phyloP scores from a whole-genome alignment of 2,797 vertebrate species.

The Protonibea diacanthus region DNA sequence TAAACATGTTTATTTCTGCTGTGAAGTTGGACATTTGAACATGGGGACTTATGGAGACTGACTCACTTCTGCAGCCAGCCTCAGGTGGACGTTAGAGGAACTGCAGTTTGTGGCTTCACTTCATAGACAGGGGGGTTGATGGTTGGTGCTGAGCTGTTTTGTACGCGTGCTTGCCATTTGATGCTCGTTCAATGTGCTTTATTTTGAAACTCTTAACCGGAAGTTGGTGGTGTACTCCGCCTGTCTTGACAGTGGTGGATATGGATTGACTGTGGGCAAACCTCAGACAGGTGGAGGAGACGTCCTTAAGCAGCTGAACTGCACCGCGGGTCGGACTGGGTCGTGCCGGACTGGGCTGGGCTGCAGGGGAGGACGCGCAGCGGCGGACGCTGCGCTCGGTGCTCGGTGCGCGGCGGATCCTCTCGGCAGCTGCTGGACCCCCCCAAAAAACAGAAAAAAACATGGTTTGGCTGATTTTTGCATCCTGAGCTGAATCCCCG shows the following conservation, averaged over 20 bases:
- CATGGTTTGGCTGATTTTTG: constrained; percentile 66
- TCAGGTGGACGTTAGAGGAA: too few relatives aligned
- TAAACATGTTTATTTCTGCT: too few relatives aligned
- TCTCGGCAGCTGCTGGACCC: constrained; percentile 59
- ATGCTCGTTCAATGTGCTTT: constrained; percentile 4
- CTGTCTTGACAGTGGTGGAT: constrained; percentile 5
- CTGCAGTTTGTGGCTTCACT: too few relatives aligned
- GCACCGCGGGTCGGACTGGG: constrained; percentile 60
- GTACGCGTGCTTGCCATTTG: too few relatives aligned
- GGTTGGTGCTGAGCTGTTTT: too few relatives aligned
- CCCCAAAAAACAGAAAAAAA: constrained; percentile 52
- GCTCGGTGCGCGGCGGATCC: constrained; percentile 65
- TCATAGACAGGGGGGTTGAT: too few relatives aligned
- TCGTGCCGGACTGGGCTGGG: constrained; percentile 71
- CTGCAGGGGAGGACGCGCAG: constrained; percentile 65
- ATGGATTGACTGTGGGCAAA: constrained; percentile 59
- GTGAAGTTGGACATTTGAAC: too few relatives aligned
- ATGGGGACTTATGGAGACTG: too few relatives aligned
- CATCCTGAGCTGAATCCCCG: constrained; percentile 55
- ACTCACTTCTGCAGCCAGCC: too few relatives aligned
- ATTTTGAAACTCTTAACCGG: constrained; percentile 52
- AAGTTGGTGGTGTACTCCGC: neutral
- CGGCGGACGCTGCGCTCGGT: constrained; percentile 60
- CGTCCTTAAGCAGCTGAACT: constrained; percentile 66
- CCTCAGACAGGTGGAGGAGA: constrained; percentile 83